These are phyloP conservation scores for Danio rerio DNA, from an alignment of 2,113 vertebrate species.

Conservation along the genomic window DNA sequence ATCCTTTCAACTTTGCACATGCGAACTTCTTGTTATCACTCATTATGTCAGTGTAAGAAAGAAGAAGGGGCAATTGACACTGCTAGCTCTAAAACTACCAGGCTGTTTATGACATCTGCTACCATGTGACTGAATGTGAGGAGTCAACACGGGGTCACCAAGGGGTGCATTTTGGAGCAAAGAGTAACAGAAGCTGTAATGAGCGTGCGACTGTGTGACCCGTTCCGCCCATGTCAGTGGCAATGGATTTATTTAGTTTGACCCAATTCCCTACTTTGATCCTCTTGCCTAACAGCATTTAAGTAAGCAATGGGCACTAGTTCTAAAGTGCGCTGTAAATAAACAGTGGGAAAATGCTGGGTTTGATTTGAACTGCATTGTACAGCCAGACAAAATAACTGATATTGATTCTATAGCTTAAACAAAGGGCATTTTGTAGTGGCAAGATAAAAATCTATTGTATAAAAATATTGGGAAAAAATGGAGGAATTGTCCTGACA, in stretches of 20 bases:
- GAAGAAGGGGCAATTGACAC: not conserved
- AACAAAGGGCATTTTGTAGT: no score
- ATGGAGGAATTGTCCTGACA: no score
- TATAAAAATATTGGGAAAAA: no score
- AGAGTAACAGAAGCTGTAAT: slow-evolving; percentile 27
- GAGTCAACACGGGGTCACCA: not conserved
- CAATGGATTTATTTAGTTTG: slow-evolving; percentile 52
- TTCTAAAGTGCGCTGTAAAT: not conserved
- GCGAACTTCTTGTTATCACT: not conserved
- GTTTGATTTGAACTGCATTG: no score
- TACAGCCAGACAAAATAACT: no score
- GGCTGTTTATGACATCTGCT: not conserved
- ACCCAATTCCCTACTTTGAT: slow-evolving; percentile 45
- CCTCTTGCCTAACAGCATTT: slow-evolving; percentile 16
- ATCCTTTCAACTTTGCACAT: not conserved
- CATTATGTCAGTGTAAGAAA: not conserved
- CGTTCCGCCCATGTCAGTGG: slow-evolving; percentile 12
- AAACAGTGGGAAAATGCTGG: no score
- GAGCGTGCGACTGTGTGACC: slow-evolving; percentile 6
- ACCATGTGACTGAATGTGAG: not conserved
- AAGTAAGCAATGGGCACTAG: not conserved
- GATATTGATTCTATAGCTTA: no score
- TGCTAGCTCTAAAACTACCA: not conserved
- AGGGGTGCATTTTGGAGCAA: slow-evolving; percentile 31
- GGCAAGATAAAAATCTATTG: no score